Evolutionary conservation across 2,888 invertebrate genomes (phyloP), one percentile per base, ranked within the genome.

Genomic region (Auanema freiburgensis): DNA sequence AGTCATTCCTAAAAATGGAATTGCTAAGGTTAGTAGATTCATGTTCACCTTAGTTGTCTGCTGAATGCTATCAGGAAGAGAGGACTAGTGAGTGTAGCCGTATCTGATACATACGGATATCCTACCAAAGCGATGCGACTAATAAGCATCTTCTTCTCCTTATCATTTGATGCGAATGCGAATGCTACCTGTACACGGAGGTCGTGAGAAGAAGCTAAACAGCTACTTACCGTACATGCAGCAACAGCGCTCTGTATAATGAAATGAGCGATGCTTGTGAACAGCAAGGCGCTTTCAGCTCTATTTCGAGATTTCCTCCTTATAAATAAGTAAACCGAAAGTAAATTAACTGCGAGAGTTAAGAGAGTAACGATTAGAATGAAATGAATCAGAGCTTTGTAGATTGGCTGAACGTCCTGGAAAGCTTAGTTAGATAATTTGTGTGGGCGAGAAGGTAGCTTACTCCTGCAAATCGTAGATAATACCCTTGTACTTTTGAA

Each of bases 51-150:
- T 25, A 62, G 56, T 50, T 56, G 62, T 57, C 50, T 62, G 43
- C 62, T 50, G 41, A 62, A 62, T 8, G 62, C 57, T 11, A 62
- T 21, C 8, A 62, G 57, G 24, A 62, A 57, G n/a, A 62, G 51
- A 8, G 62, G 62, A 23, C 62, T 62, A 16, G 57, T 62, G 12
- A 62, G 57, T 8, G 62, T 62, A 18, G 62, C 62, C 42, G 57
- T 12, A 43, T 62, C 62, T 2, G 56, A 57, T n/a, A 62, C 62
- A 57, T 62, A 62, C 2, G 62, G 62, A 46, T 62, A 62, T 41
- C 62, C 62, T n/a, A 51, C 50, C 62, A 62, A 51, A 6, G 62
- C 62, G n/a, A 62, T 57, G 11, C 57, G 56, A 5, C 52, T 52
- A 8, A 62, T 62, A 10, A 49, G 46, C 24, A 23, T 41, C 12